Evolutionary conservation across 2,797 vertebrate genomes (phyloP).

Genomic region (Sebastes paucispinis): DNA sequence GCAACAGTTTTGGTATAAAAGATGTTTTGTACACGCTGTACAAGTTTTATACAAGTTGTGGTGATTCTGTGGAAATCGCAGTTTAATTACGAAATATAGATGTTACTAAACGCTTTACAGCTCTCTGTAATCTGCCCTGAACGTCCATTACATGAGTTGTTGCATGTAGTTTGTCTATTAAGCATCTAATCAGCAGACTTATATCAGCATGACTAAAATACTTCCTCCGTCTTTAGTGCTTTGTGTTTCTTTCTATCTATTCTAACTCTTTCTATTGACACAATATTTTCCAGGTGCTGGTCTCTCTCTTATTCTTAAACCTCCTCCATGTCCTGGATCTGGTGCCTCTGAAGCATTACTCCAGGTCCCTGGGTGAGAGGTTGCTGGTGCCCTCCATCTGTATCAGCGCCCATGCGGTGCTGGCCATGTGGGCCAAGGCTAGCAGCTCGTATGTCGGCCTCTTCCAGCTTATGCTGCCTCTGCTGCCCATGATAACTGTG

Average conservation of each 20-base stretch:
- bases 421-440: constrained; percentile 75
- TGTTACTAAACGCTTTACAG: not conserved
- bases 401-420: constrained; percentile 67
- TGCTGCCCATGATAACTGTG: constrained; percentile 74
- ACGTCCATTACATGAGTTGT: not conserved
- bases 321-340: constrained; percentile 67
- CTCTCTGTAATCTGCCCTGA: not conserved
- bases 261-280: not conserved
- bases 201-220: not conserved
- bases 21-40: not conserved
- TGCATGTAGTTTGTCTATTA: not conserved
- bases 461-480: constrained; percentile 57
- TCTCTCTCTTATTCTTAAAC: constrained; percentile 72
- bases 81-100: not conserved
- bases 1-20: not conserved
- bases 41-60: not conserved
- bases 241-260: not conserved
- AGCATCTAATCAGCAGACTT: not conserved
- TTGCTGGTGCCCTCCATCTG: constrained; percentile 81
- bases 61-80: not conserved
- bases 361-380: constrained; percentile 71
- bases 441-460: constrained; percentile 62
- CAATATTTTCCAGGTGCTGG: constrained; percentile 69
- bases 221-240: not conserved
- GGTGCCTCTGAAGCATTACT: constrained; percentile 71